Evolutionary conservation across 2,797 vertebrate species (phyloP).

Genomic region (Peromyscus attwateri): DNA sequence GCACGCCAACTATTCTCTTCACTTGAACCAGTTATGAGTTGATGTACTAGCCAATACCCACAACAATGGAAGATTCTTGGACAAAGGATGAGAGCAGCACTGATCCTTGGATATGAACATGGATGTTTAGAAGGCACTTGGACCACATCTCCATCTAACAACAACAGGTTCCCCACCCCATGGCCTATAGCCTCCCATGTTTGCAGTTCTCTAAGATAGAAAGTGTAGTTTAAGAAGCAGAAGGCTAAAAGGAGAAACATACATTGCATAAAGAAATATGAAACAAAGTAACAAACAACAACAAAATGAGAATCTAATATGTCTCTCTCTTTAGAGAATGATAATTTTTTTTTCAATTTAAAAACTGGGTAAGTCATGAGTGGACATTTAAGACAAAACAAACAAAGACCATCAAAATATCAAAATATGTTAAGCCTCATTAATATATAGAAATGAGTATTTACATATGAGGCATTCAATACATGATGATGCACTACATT

Average conservation of each 20-base stretch:
- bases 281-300: neutral
- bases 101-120: no score
- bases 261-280: neutral
- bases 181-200: neutral
- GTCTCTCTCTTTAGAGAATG: neutral
- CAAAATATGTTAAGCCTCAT: neutral
- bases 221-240: neutral
- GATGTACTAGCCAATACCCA: neutral
- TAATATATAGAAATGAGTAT: neutral
- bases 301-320: neutral
- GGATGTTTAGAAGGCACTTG: neutral
- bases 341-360: neutral
- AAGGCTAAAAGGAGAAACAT: neutral
- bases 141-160: neutral
- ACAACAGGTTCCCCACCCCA: neutral
- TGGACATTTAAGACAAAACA: neutral
- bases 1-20: neutral
- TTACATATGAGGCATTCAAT: neutral
- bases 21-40: neutral
- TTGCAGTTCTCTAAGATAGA: conserved; percentile 30
- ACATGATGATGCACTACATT: neutral
- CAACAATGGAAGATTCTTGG: neutral
- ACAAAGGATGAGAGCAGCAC: no score
- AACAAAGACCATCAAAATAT: neutral
- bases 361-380: conserved; percentile 15